Conservation (phyloP, 2,113 vertebrate species). For the Astatoreochromis straeleni region DNA sequence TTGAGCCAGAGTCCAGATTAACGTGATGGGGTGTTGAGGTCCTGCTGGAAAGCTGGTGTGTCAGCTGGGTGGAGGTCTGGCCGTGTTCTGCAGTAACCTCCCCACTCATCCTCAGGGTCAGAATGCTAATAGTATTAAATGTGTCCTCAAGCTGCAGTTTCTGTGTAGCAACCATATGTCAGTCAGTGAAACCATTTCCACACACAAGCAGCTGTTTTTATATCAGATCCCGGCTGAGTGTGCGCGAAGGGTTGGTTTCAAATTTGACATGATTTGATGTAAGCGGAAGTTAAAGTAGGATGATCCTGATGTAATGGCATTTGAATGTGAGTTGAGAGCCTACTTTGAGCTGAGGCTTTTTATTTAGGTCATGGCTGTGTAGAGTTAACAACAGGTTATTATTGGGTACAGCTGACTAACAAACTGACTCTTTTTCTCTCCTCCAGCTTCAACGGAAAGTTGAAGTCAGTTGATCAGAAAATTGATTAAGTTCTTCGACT, state of each 20-base stretch:
- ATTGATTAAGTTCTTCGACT: background rate
- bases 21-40: background rate
- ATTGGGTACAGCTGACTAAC: constrained; percentile 1
- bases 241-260: background rate
- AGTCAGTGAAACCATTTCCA: background rate
- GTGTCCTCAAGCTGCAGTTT: constrained; percentile 19
- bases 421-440: background rate
- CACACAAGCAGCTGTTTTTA: background rate
- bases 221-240: background rate
- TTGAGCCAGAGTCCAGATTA: constrained; percentile 20
- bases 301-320: constrained; percentile 62
- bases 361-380: constrained; percentile 51
- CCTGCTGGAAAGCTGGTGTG: background rate
- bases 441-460: background rate
- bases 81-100: background rate
- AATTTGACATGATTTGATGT: constrained; percentile 17
- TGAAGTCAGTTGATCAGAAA: background rate
- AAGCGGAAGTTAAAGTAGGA: constrained; percentile 46
- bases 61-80: background rate
- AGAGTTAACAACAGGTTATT: constrained; percentile 18
- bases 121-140: constrained; percentile 41
- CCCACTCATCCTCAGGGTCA: constrained; percentile 20
- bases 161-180: constrained; percentile 17
- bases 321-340: constrained; percentile 50
- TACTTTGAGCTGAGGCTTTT: constrained; percentile 48